Evolutionary conservation across 2,888 invertebrate genomes (phyloP).

Genomic region (Cepaea hortensis): DNA sequence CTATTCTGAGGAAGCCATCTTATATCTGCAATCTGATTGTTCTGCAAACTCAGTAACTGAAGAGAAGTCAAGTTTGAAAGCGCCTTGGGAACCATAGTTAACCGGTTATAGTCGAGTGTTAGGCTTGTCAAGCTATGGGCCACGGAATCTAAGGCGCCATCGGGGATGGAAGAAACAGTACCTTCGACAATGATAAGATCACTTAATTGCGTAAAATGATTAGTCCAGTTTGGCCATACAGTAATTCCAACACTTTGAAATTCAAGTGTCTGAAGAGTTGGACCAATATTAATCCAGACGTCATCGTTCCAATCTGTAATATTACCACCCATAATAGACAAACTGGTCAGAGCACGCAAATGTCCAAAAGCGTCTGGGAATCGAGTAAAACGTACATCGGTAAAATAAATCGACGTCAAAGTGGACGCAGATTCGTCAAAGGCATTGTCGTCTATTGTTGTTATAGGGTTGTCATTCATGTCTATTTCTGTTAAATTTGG

Average conservation of each 20-base stretch:
- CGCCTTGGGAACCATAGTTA: background rate
- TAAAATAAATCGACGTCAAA: too few relatives aligned
- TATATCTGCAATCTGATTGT: background rate
- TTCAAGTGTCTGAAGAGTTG: background rate
- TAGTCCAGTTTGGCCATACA: background rate
- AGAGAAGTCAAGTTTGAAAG: background rate
- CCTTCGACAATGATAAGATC: background rate
- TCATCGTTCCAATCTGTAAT: background rate
- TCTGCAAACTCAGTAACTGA: background rate
- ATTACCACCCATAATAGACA: too few relatives aligned
- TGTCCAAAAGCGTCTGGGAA: too few relatives aligned
- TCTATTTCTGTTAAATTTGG: too few relatives aligned
- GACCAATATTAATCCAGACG: background rate
- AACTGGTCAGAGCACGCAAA: too few relatives aligned
- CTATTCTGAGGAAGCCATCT: background rate
- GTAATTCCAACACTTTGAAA: background rate
- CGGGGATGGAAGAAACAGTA: background rate
- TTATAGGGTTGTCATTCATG: too few relatives aligned
- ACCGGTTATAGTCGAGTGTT: background rate
- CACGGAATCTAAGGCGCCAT: too few relatives aligned
- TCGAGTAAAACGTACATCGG: too few relatives aligned
- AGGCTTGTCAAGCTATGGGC: background rate
- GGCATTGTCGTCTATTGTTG: too few relatives aligned
- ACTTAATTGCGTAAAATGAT: background rate
- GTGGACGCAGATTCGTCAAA: too few relatives aligned